These are phyloP conservation scores for Aethes cnicana DNA, from an alignment of 2,888 invertebrate species.

Conservation along the genomic window DNA sequence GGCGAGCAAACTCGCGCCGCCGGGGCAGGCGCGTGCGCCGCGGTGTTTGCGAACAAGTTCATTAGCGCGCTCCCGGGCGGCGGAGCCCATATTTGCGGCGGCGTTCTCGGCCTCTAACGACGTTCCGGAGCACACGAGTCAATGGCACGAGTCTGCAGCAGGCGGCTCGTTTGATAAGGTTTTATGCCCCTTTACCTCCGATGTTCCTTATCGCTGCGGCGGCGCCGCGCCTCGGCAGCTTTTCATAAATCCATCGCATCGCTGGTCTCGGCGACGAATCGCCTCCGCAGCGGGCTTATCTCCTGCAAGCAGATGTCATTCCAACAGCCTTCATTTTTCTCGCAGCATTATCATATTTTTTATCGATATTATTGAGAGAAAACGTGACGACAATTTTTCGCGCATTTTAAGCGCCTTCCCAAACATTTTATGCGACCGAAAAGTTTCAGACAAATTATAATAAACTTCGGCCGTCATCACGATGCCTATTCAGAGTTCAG, in stretches of 20 bases:
- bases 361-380: constrained; percentile 26
- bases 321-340: constrained; percentile 28
- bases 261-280: constrained; percentile 4
- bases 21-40: constrained; percentile 2
- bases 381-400: constrained; percentile 26
- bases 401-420: not conserved
- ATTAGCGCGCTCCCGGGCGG: constrained; percentile 17
- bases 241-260: constrained; percentile 14
- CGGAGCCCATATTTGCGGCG: constrained; percentile 15
- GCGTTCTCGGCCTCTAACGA: constrained; percentile 6
- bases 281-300: constrained; percentile 20
- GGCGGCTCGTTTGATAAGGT: constrained; percentile 21
- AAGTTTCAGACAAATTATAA: constrained; percentile 22
- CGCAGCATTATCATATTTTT: constrained; percentile 30
- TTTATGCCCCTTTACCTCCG: constrained; percentile 18
- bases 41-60: constrained; percentile 31
- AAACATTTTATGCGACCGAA: constrained; percentile 5
- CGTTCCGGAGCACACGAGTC: constrained; percentile 12
- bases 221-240: not conserved
- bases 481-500: constrained; percentile 23
- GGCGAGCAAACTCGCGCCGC: constrained; percentile 1
- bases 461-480: constrained; percentile 17
- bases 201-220: constrained; percentile 16
- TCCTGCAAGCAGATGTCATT: constrained; percentile 25
- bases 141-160: constrained; percentile 7